These are phyloP conservation scores for Pterocles burchelli DNA, from an alignment of 2,113 vertebrate species.

Conservation along the genomic window DNA sequence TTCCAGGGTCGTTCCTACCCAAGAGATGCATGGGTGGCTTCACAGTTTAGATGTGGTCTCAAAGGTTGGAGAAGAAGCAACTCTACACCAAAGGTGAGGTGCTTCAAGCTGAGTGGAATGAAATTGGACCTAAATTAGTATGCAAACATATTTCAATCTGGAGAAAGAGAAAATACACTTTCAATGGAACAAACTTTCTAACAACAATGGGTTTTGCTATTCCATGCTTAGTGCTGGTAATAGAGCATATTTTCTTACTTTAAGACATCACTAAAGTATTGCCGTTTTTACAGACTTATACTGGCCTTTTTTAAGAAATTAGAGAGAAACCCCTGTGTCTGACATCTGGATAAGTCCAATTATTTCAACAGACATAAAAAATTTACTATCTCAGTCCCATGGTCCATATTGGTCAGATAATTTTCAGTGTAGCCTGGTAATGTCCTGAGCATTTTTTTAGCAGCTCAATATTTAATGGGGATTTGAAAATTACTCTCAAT, in stretches of 20 bases:
- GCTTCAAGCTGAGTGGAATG: neutral
- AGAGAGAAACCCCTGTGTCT: neutral
- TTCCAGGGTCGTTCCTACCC: neutral
- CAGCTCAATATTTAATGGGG: neutral
- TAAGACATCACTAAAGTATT: neutral
- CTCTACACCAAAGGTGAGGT: neutral
- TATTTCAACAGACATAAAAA: neutral
- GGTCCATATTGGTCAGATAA: neutral
- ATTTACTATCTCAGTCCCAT: neutral
- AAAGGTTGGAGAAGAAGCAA: neutral
- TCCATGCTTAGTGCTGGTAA: neutral
- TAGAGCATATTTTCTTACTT: neutral
- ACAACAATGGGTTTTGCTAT: neutral
- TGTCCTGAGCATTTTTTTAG: neutral
- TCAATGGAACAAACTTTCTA: neutral
- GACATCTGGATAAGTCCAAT: neutral
- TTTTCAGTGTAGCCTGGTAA: neutral
- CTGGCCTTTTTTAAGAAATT: neutral
- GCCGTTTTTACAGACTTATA: neutral
- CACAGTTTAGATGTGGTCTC: neutral
- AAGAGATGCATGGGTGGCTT: neutral
- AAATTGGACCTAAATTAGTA: neutral
- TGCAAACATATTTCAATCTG: neutral
- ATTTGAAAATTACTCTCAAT: neutral
- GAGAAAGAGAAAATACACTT: neutral